These are phyloP conservation scores for Diphyllodes magnificus DNA, from an alignment of 2,113 vertebrate species.

Conservation along the genomic window DNA sequence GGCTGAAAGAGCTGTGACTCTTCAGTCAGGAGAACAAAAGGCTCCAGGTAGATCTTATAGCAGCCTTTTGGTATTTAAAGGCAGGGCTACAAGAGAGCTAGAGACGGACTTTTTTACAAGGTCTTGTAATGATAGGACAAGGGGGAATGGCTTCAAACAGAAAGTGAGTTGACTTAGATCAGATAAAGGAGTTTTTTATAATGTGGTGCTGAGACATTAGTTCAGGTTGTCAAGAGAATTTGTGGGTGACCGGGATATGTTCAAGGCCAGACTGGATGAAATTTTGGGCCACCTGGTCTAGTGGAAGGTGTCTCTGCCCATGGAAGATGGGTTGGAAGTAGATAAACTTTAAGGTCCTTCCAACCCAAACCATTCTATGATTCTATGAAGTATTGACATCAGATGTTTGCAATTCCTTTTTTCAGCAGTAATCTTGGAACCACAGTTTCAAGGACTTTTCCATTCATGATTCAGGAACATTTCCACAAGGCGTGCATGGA, in stretches of 20 bases:
- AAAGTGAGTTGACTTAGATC: background rate
- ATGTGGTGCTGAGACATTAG: background rate
- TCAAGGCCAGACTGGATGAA: background rate
- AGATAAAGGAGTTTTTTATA: background rate
- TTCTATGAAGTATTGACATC: background rate
- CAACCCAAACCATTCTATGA: background rate
- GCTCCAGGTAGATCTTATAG: background rate
- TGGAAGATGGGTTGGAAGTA: background rate
- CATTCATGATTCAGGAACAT: background rate
- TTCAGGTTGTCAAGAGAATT: background rate
- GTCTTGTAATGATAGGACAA: background rate
- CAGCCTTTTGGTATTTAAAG: background rate
- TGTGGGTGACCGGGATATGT: background rate
- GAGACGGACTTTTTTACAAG: background rate
- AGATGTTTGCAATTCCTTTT: background rate
- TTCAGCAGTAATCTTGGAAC: background rate
- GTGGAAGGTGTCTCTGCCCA: background rate
- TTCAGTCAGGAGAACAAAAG: background rate
- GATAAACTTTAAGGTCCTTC: background rate
- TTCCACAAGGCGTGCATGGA: background rate
- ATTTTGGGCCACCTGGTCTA: background rate
- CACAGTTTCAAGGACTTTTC: background rate
- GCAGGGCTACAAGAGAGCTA: background rate
- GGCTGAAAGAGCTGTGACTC: background rate
- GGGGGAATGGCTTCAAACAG: background rate